phyloP scores from a whole-genome alignment of 2,888 invertebrate genomes.

The Eilema caniola region DNA sequence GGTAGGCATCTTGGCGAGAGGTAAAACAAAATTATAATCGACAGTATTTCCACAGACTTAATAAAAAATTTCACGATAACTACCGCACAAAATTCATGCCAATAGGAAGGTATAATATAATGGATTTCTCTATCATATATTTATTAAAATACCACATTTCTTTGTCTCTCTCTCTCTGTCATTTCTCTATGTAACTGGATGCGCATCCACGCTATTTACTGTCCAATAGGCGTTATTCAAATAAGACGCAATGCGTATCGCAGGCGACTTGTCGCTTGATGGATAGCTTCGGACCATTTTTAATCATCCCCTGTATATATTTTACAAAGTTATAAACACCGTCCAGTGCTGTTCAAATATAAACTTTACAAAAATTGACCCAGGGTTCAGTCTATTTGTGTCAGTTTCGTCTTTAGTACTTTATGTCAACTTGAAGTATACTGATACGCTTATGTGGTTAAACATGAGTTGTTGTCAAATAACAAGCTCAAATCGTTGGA shows the following conservation, averaged over 20 bases:
- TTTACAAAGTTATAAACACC: slow-evolving; percentile 32
- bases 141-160: not conserved
- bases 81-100: no score
- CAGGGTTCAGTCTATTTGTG: slow-evolving; percentile 19
- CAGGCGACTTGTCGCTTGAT: slow-evolving; percentile 78
- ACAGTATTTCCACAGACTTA: no score
- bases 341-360: slow-evolving; percentile 26
- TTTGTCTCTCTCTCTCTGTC: no score
- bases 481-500: slow-evolving; percentile 56
- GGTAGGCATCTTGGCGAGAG: no score
- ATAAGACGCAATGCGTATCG: slow-evolving; percentile 75
- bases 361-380: not conserved
- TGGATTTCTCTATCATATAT: no score
- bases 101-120: no score
- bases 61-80: no score
- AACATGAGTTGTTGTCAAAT: slow-evolving; percentile 66
- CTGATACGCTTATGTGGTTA: slow-evolving; percentile 43
- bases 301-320: slow-evolving; percentile 69
- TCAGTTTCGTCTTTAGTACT: not conserved
- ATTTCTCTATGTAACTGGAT: not conserved
- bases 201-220: slow-evolving; percentile 38
- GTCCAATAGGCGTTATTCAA: slow-evolving; percentile 71
- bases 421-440: not conserved
- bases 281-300: slow-evolving; percentile 80
- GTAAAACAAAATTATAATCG: no score